Base-by-base conservation (phyloP, 2,888 invertebrate species). In the Euclidia mi region DNA sequence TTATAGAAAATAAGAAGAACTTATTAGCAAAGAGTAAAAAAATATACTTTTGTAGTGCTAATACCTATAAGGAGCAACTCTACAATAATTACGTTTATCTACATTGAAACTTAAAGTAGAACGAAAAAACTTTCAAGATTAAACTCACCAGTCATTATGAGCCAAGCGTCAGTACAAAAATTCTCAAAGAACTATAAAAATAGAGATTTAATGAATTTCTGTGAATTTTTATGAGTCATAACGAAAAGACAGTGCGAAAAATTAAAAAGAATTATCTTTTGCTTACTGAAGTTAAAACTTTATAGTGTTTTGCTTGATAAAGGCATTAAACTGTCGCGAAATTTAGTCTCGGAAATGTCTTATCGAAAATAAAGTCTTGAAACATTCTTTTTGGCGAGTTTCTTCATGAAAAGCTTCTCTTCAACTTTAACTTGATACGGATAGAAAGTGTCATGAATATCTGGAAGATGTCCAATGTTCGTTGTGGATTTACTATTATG, bases 151-250 rank as follows among this genome's bases (percentile, higher is more conserved):
- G 3, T 25, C n/a, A 14, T 40, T 48, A 31, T 31, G 18, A 37
- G 35, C 32, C 10, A 34, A 38, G 20, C 18, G 34, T 34, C 34
- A 18, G 42, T 57, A 28, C 46, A 38, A 56, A 53, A 42, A 43
- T 47, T 56, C 11, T 38, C 44, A 56, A 65, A 58, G 37, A 57
- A 64, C 51, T 57, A 55, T 61, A 47, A 61, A 65, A 65, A 55
- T 65, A 55, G 37, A 50, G 41, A 63, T 65, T 56, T 52, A 53
- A 65, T 72, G 53, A 50, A 59, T 57, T 60, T 56, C 59, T 46
- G 62, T 72, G 62, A 73, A 73, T 73, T 69, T 71, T 61, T 63
- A 66, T 56, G 48, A 65, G 49, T 45, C 18, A 55, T 68, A 48
- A 65, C 52, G 46, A 53, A 53, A 69, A 38, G 42, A 56, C 28